These are phyloP conservation scores for Euwallacea fornicatus DNA, from an alignment of 1,140 invertebrate genomes.

Conservation along the genomic window DNA sequence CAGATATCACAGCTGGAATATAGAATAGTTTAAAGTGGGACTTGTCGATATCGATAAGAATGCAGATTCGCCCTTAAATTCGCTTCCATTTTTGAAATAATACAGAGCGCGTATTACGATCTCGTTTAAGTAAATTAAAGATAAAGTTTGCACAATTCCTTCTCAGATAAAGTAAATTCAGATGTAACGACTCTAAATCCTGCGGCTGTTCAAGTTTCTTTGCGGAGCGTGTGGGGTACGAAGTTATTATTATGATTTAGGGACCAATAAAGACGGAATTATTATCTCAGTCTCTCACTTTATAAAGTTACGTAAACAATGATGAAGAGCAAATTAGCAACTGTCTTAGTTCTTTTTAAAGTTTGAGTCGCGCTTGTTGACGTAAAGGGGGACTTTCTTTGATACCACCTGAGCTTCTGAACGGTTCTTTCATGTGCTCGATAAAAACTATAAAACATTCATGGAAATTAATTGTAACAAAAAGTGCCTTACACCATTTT, in stretches of 20 bases:
- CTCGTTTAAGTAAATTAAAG: slow-evolving; percentile 5
- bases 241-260: slow-evolving; percentile 18
- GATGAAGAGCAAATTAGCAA: neutral
- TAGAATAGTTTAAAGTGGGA: slow-evolving; percentile 11
- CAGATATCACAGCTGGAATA: slow-evolving; percentile 21
- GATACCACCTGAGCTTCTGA: too few species aligned
- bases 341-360: too few species aligned
- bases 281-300: slow-evolving; percentile 2
- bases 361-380: too few species aligned
- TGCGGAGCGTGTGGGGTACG: slow-evolving; percentile 5
- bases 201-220: slow-evolving; percentile 14
- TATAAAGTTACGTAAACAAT: neutral
- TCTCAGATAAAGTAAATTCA: slow-evolving; percentile 10
- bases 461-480: too few species aligned
- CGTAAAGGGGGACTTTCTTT: too few species aligned
- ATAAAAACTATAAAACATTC: too few species aligned
- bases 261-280: slow-evolving; percentile 4
- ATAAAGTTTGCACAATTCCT: neutral
- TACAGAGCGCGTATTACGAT: too few species aligned
- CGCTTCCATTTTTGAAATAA: neutral
- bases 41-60: slow-evolving; percentile 2
- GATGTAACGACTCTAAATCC: slow-evolving; percentile 10
- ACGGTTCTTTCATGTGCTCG: too few species aligned
- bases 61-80: neutral
- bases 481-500: too few species aligned